A percentile compares a stretch with the other conserved stretches of the same genome.
phyloP scores from a whole-genome alignment of 2,888 invertebrate genomes.

The Caradrina kadenii region DNA sequence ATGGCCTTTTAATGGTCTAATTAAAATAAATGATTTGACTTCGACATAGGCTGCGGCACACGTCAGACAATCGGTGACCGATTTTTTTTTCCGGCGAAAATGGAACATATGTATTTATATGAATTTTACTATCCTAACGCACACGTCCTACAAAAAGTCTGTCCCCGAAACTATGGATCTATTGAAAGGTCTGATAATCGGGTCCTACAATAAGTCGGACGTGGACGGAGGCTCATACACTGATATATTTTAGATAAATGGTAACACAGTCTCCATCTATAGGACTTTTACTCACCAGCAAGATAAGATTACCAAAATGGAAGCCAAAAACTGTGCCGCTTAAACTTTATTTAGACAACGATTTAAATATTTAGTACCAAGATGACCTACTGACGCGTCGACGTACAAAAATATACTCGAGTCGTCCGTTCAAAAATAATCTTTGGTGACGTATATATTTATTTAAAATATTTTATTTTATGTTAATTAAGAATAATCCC shows the following conservation, averaged over 20 bases:
- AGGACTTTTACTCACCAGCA: background rate
- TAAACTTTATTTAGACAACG: constrained; percentile 36
- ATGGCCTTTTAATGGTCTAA: no score
- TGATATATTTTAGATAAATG: background rate
- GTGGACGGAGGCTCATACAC: no score
- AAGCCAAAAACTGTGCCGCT: constrained; percentile 2
- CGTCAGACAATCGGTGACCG: no score
- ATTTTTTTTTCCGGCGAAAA: no score
- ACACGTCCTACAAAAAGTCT: no score
- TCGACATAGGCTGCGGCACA: no score
- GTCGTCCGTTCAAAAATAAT: constrained; percentile 34
- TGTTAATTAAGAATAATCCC: background rate
- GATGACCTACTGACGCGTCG: constrained; percentile 40
- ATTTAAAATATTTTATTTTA: background rate
- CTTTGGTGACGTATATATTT: constrained; percentile 1
- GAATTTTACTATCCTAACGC: no score
- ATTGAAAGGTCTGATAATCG: no score
- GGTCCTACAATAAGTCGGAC: no score
- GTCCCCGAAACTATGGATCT: no score
- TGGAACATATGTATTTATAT: no score
- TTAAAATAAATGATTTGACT: no score
- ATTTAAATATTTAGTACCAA: constrained; percentile 35
- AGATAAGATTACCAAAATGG: constrained; percentile 6
- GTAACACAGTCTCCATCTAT: background rate
- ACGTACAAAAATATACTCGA: constrained; percentile 29